phyloP scores from a whole-genome alignment of 2,113 vertebrate species.

The Chamaetylas fuelleborni region DNA sequence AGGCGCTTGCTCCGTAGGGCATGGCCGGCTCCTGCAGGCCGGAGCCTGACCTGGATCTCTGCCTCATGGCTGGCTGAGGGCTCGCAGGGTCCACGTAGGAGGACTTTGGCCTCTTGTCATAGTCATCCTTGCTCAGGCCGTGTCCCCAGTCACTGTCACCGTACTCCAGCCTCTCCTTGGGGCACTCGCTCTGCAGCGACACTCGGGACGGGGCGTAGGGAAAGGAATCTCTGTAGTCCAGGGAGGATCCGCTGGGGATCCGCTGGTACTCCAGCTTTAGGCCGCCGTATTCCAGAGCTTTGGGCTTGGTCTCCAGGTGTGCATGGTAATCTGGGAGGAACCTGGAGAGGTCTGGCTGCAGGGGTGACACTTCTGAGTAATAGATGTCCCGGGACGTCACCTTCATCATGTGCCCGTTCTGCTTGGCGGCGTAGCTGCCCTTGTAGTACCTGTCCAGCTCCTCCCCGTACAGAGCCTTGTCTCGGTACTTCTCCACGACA shows the following conservation, averaged over 20 bases:
- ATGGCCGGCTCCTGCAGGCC: constrained; percentile 92
- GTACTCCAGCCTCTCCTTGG: constrained; percentile 86
- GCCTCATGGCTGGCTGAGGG: constrained; percentile 90
- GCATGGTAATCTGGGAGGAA: constrained; percentile 87
- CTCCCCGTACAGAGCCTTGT: constrained; percentile 77
- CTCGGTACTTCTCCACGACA: constrained; percentile 73
- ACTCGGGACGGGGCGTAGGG: constrained; percentile 83
- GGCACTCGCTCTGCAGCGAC: constrained; percentile 82
- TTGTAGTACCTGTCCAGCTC: constrained; percentile 83
- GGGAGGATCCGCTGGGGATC: constrained; percentile 76
- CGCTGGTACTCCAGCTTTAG: constrained; percentile 78
- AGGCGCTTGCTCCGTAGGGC: constrained; percentile 84
- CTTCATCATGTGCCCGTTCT: constrained; percentile 87
- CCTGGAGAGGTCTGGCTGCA: constrained; percentile 83
- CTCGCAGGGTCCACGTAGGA: constrained; percentile 90
- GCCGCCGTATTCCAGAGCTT: constrained; percentile 73
- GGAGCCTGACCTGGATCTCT: constrained; percentile 92
- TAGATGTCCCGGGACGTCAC: constrained; percentile 76
- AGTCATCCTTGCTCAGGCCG: constrained; percentile 83
- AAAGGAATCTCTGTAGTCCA: constrained; percentile 89
- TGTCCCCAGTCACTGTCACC: constrained; percentile 86
- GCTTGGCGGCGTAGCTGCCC: constrained; percentile 76
- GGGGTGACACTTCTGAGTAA: constrained; percentile 86
- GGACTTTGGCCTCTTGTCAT: constrained; percentile 91
- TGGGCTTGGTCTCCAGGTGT: constrained; percentile 86